Evolutionary conservation across 2,888 invertebrate species (phyloP), one percentile per base, ranked within the genome.

Genomic region (Sympetrum striolatum): DNA sequence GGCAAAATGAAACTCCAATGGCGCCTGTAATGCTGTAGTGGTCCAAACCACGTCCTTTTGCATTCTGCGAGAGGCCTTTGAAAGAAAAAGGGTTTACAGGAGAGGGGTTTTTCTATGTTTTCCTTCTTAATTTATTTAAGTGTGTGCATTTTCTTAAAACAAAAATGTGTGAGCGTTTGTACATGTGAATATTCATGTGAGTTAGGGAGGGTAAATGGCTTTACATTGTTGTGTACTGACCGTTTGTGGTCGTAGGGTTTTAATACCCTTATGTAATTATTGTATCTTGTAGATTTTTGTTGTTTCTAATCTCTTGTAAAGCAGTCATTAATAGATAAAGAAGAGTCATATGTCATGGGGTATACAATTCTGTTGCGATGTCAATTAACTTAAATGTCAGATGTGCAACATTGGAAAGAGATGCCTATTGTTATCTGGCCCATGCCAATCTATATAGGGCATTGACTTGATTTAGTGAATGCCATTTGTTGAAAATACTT

Each of bases 111-210:
- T 86, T 86, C 37, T 60, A 86, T 86, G 86, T 86, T 86, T 82
- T 86, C 86, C 86, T 86, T 86, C 60, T 86, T 86, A 86, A 86
- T 86, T 86, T 86, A 86, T 86, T 86, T 60, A 86, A 86, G 86
- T 86, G 86, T 82, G 82, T 64, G 86, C 60, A 86, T 86, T 86
- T 86, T 86, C 86, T 86, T 86, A 64, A 60, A 53, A 53, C 53
- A 53, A 53, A 53, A 86, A 64, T 60, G 73, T 86, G 39, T 60
- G 82, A 35, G 86, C 25, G 60, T 86, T 22, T 64, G 86, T 60
- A 60, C 39, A 35, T 22, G 86, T 86, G 86, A 37, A 37, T 58
- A 31, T 82, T 35, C 35, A 35, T 86, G 37, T 60, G 86, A 60
- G 86, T 60, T 12, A 60, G 86, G 60, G 60, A 82, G 73, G 73